Conservation (phyloP, 2,888 invertebrate species). For the Tromatobia lineatoria region DNA sequence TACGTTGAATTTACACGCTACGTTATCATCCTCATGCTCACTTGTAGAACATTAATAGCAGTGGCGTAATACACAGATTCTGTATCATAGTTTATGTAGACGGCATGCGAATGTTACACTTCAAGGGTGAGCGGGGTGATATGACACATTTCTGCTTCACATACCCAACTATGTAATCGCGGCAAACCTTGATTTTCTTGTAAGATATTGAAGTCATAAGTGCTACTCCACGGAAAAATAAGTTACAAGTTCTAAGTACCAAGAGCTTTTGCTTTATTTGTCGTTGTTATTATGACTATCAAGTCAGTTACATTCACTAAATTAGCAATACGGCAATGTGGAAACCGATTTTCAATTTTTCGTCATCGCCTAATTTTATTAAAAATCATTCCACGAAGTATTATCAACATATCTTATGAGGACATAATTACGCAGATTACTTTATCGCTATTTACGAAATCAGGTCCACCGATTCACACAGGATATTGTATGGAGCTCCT, state of each 20-base stretch:
- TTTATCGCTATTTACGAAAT: not conserved
- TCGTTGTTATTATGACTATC: too few species aligned
- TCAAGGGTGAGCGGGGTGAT: not conserved
- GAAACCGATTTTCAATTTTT: not conserved
- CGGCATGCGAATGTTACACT: not conserved
- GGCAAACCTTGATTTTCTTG: not conserved
- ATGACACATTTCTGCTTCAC: not conserved
- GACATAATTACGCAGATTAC: not conserved
- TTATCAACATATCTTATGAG: not conserved
- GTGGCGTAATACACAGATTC: conserved; percentile 22
- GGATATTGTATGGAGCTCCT: not conserved
- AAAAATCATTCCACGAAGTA: not conserved
- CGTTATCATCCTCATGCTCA: conserved; percentile 45
- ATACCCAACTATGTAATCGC: not conserved
- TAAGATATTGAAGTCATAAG: not conserved
- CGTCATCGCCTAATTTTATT: not conserved
- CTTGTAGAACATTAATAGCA: conserved; percentile 48
- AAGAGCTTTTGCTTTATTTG: not conserved
- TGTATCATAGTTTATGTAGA: not conserved
- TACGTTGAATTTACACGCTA: conserved; percentile 49
- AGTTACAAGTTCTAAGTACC: not conserved
- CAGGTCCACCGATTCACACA: not conserved
- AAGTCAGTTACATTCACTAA: too few species aligned
- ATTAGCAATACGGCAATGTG: too few species aligned
- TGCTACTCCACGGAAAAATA: not conserved